phyloP scores from a whole-genome alignment of 2,113 vertebrate genomes.

The Willisornis vidua region DNA sequence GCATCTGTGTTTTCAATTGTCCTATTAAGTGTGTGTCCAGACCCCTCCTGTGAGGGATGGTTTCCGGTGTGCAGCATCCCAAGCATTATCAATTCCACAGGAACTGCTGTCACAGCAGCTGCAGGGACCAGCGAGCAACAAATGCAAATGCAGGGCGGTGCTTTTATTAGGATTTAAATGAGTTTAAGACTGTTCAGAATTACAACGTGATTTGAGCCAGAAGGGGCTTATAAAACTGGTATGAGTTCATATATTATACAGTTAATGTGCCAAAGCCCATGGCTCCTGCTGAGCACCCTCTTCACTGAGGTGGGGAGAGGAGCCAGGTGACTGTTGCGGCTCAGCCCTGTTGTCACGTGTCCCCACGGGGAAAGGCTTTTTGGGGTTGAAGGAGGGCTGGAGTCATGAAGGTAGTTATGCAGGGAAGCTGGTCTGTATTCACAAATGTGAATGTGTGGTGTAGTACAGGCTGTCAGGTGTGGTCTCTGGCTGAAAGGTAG shows the following conservation, averaged over 20 bases:
- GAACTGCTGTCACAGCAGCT: not conserved
- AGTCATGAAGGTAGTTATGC: not conserved
- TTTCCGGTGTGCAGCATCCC: not conserved
- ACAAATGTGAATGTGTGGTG: not conserved
- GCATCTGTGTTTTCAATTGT: not conserved
- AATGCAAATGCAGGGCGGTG: conserved; percentile 57
- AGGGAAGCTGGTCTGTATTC: not conserved
- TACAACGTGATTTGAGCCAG: conserved; percentile 53
- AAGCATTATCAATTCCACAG: not conserved
- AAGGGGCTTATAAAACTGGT: conserved; percentile 50
- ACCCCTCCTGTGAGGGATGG: not conserved
- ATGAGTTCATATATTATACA: conserved; percentile 11
- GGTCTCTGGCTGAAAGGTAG: not conserved
- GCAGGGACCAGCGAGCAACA: not conserved
- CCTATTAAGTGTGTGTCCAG: not conserved
- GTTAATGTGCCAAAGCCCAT: not conserved
- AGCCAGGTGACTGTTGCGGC: not conserved
- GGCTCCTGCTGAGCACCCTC: not conserved
- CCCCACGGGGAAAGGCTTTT: not conserved
- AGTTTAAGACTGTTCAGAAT: conserved; percentile 65
- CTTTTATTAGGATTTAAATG: conserved; percentile 72
- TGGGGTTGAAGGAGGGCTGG: not conserved
- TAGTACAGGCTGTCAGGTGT: not conserved
- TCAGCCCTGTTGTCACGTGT: not conserved
- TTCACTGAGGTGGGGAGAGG: not conserved